Percentiles rank a stretch among this genome's conserved stretches.
These are phyloP conservation scores for Sericinus montela DNA, from an alignment of 2,888 invertebrate species.

Conservation along the genomic window DNA sequence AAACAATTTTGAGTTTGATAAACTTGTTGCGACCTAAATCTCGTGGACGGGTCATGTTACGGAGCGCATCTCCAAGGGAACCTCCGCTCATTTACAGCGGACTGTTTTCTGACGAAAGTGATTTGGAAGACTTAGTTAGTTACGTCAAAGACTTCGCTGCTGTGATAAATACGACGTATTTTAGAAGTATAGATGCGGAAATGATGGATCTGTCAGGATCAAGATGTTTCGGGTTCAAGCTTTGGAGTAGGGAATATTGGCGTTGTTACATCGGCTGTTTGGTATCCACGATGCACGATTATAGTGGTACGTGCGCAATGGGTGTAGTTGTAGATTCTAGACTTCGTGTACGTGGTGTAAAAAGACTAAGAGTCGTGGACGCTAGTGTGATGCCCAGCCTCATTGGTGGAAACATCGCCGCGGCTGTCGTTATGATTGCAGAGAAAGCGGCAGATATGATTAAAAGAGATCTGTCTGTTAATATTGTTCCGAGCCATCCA, in stretches of 20 bases:
- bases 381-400: slow-evolving; percentile 32
- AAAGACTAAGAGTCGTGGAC: slow-evolving; percentile 34
- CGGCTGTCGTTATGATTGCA: slow-evolving; percentile 31
- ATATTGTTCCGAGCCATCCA: slow-evolving; percentile 10
- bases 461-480: slow-evolving; percentile 18
- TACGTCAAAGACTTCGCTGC: slow-evolving; percentile 33
- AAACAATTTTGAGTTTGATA: slow-evolving; percentile 22
- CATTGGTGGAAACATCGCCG: slow-evolving; percentile 33
- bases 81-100: slow-evolving; percentile 30
- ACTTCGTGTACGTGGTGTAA: slow-evolving; percentile 50
- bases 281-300: slow-evolving; percentile 19
- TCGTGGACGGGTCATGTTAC: slow-evolving; percentile 32
- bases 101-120: slow-evolving; percentile 28
- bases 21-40: slow-evolving; percentile 31
- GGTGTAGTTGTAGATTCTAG: slow-evolving; percentile 43
- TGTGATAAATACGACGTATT: slow-evolving; percentile 35
- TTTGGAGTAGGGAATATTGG: slow-evolving; percentile 30
- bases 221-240: slow-evolving; percentile 21
- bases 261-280: slow-evolving; percentile 25
- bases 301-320: slow-evolving; percentile 26
- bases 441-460: slow-evolving; percentile 31
- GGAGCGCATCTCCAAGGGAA: slow-evolving; percentile 32
- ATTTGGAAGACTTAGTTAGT: slow-evolving; percentile 33
- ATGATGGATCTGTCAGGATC: slow-evolving; percentile 28
- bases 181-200: slow-evolving; percentile 30